phyloP scores from a whole-genome alignment of 2,113 vertebrate species.

The Prionailurus viverrinus region DNA sequence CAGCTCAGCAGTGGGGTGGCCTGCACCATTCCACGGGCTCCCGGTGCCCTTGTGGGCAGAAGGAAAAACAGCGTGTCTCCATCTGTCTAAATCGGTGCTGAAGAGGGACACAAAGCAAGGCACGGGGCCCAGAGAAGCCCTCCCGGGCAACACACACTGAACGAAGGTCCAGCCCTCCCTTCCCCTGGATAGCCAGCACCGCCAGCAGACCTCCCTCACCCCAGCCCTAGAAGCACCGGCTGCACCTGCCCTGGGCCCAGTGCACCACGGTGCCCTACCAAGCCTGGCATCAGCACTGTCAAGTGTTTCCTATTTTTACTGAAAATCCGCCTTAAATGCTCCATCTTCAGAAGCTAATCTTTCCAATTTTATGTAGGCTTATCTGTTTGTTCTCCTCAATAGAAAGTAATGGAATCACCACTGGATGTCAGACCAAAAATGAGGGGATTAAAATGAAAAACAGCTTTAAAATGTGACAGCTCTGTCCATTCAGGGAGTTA shows the following conservation, averaged over 20 bases:
- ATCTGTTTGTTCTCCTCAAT: constrained; percentile 57
- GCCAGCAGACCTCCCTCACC: neutral
- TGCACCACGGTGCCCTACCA: neutral
- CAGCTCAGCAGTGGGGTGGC: neutral
- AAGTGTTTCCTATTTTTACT: constrained; percentile 54
- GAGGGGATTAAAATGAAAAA: constrained; percentile 81
- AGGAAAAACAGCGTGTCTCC: neutral
- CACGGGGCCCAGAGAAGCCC: neutral
- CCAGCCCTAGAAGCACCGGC: neutral
- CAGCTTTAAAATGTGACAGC: constrained; percentile 72
- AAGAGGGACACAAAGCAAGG: neutral
- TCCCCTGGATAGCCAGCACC: neutral
- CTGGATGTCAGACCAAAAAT: constrained; percentile 72
- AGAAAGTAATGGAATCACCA: constrained; percentile 77
- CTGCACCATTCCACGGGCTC: neutral
- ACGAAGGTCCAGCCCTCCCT: neutral
- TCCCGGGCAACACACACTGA: neutral
- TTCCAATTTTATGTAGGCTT: constrained; percentile 70
- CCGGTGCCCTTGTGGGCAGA: constrained; percentile 10
- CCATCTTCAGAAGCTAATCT: constrained; percentile 77
- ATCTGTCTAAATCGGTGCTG: neutral
- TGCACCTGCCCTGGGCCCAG: fast-evolving
- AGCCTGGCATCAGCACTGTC: neutral
- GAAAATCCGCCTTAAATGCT: constrained; percentile 77
- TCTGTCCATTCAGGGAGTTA: constrained; percentile 55